These are phyloP conservation scores for Conopomorpha cramerella DNA, from an alignment of 1,140 invertebrate genomes.

Conservation along the genomic window DNA sequence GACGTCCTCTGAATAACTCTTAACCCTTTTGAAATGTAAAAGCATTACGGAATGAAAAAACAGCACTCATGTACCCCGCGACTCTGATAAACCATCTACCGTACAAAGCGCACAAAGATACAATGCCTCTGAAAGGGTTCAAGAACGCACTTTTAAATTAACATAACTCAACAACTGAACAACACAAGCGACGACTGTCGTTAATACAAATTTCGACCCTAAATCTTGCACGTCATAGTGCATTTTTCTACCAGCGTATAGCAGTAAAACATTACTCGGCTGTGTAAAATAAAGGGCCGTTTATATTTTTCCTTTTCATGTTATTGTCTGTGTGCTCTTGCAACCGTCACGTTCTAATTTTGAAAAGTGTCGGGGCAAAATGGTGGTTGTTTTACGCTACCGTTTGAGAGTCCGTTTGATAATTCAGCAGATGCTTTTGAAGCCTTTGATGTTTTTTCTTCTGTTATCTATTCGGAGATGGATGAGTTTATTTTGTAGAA, in stretches of 20 bases:
- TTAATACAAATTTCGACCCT: slow-evolving; percentile 20
- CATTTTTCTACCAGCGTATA: too few relatives aligned
- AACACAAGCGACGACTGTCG: slow-evolving; percentile 12
- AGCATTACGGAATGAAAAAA: slow-evolving; percentile 61
- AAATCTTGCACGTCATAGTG: too few relatives aligned
- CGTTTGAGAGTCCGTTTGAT: slow-evolving; percentile 41
- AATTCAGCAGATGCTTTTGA: slow-evolving; percentile 49
- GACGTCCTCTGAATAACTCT: slow-evolving; percentile 55
- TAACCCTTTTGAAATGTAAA: slow-evolving; percentile 60
- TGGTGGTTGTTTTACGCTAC: slow-evolving; percentile 51
- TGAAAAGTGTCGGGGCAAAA: slow-evolving; percentile 60
- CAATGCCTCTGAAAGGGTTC: slow-evolving; percentile 60
- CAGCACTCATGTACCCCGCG: slow-evolving; percentile 59
- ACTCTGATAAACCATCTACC: slow-evolving; percentile 56
- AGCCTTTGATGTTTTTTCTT: slow-evolving; percentile 34
- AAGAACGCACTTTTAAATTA: slow-evolving; percentile 61
- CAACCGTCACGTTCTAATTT: slow-evolving; percentile 61
- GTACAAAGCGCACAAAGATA: slow-evolving; percentile 59
- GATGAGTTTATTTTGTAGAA: too few relatives aligned
- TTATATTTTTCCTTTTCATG: slow-evolving; percentile 60
- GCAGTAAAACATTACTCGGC: slow-evolving; percentile 44
- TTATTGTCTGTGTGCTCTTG: slow-evolving; percentile 56
- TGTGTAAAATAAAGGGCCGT: slow-evolving; percentile 49
- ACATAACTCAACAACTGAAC: too few relatives aligned
- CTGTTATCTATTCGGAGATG: too few relatives aligned